Evolutionary conservation across 1,140 invertebrate genomes (phyloP), one percentile per base, ranked within the genome.

Genomic region (Drosophila guanche): DNA sequence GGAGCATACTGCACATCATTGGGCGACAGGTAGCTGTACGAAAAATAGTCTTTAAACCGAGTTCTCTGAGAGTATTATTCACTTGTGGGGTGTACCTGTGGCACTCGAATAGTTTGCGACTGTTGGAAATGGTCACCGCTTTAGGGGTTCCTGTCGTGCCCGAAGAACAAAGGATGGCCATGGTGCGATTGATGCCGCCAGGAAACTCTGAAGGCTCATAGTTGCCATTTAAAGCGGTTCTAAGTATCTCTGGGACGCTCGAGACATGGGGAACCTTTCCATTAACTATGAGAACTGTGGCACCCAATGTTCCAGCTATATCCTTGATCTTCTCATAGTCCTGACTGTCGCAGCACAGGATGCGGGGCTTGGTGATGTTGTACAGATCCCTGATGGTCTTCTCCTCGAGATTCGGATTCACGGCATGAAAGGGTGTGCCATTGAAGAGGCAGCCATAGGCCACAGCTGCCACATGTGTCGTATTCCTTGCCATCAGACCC

Each of bases 71-170:
- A 5, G 23, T 37, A 4, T 37, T 10, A 12, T 20, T 22, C 8
- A 5, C 1, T 29, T 20, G 8, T 16, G 27, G 16, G 16, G 16
- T 6, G 4, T 37, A 85, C 80, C 80, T 80, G 37, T 80, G 77
- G 0, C 25, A 33, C 23, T 86, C 81, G 27, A 85, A 85, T 4
- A 85, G 53, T 23, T 73, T 72, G 5, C 81, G 76, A 3, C 80
- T 86, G 66, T 96, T 95, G 1, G 95, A 95, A 7, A 96, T 90
- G 81, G 94, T 93, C 0, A 96, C 96, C 8, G 95, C 95, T 92
- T 97, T 97, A 1, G 96, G 95, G 12, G 94, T 91, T 40, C 96
- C 95, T 22, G 95, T 97, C 4, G 96, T 97, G n/a, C 96, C 96
- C 59, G 95, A 95, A 0, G 95, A 93, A 59, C 89, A 92, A 1